Percentiles rank a stretch among this genome's conserved stretches.
Conservation (phyloP, 2,888 invertebrate genomes). For the Cephalotes varians region DNA sequence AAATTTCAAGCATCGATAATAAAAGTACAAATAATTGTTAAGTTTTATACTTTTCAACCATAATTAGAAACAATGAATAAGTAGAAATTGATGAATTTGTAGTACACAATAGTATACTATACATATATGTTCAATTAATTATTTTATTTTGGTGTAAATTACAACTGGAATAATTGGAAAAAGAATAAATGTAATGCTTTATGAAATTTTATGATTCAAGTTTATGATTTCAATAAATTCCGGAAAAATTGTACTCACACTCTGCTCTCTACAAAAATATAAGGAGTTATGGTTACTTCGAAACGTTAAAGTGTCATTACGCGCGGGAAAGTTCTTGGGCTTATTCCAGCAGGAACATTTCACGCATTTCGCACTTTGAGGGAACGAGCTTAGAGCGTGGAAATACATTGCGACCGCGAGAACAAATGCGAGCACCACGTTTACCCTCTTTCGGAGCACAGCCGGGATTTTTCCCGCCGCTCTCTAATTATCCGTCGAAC, state of each 20-base stretch:
- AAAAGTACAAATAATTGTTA: neutral
- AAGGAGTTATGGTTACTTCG: conserved; percentile 11
- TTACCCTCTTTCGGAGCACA: neutral
- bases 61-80: neutral
- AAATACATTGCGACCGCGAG: neutral
- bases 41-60: neutral
- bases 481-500: conserved; percentile 30
- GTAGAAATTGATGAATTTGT: neutral
- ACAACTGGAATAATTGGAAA: neutral
- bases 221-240: conserved; percentile 24
- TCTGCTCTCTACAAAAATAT: neutral
- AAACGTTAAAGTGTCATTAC: conserved; percentile 40
- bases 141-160: neutral
- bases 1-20: neutral
- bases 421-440: neutral
- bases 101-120: too few relatives aligned
- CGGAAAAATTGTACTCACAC: neutral
- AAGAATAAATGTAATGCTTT: neutral
- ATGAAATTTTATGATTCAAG: neutral
- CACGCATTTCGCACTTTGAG: neutral
- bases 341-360: conserved; percentile 5
- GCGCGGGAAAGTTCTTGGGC: conserved; percentile 18
- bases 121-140: neutral
- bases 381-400: neutral
- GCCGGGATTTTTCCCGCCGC: conserved; percentile 8